Evolutionary conservation across 1,140 invertebrate genomes (phyloP).

Genomic region (Theocolax elegans): DNA sequence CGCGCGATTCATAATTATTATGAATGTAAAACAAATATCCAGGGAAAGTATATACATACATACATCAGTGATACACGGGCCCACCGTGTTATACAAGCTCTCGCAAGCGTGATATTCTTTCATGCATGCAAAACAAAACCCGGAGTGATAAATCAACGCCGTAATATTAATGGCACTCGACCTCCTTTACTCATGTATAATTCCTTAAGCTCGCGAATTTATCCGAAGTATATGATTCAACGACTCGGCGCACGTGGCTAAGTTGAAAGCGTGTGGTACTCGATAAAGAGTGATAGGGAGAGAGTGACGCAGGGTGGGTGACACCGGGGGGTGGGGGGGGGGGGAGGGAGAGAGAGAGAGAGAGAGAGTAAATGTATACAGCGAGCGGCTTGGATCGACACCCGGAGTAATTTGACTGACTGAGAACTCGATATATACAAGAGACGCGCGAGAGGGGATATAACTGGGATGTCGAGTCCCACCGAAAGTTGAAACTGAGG

Average conservation of each 20-base stretch:
- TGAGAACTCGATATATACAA: not conserved
- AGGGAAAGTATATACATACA: constrained; percentile 31
- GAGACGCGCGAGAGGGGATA: no score
- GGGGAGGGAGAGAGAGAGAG: not conserved
- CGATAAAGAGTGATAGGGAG: not conserved
- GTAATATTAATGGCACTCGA: constrained; percentile 37
- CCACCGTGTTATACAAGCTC: not conserved
- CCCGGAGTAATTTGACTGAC: constrained; percentile 10
- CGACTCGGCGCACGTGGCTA: not conserved
- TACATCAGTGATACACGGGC: constrained; percentile 14
- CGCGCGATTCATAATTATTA: constrained; percentile 16
- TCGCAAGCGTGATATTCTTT: not conserved
- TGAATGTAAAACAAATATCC: constrained; percentile 29
- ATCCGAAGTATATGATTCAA: constrained; percentile 11
- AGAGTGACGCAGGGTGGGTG: not conserved
- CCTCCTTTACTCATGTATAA: constrained; percentile 29
- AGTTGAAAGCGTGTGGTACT: no score
- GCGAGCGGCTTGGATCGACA: constrained; percentile 7
- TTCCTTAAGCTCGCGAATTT: not conserved
- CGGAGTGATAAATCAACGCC: constrained; percentile 26
- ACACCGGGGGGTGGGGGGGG: no score
- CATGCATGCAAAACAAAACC: not conserved
- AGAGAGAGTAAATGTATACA: not conserved
- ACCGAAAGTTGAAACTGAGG: not conserved
- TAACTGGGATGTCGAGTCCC: not conserved